Conservation (phyloP, 2,797 vertebrate genomes). For the Sebastes iracundus region DNA sequence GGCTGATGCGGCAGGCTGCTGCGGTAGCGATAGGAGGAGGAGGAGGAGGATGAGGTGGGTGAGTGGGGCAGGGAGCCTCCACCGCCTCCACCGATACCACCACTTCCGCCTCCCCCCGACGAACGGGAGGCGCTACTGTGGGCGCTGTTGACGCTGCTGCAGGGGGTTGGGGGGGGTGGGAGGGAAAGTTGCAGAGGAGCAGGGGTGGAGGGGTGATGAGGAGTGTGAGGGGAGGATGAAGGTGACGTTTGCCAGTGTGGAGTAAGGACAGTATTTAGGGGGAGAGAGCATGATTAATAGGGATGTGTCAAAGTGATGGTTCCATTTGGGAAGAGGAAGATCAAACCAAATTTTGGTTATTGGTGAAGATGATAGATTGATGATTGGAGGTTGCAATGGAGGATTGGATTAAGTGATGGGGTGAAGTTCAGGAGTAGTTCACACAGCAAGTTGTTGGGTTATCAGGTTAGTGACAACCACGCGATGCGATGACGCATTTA, state of each 20-base stretch:
- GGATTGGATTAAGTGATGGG: not conserved
- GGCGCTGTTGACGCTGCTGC: conserved; percentile 92
- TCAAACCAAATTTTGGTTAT: not conserved
- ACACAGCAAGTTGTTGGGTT: conserved; percentile 21
- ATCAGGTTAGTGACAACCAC: conserved; percentile 32
- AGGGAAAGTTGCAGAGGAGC: conserved; percentile 4
- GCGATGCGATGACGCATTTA: not conserved
- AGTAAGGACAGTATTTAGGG: conserved; percentile 3
- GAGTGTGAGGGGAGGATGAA: conserved; percentile 1
- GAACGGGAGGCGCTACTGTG: conserved; percentile 92
- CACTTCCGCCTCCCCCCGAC: conserved; percentile 77
- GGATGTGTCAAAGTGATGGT: not conserved
- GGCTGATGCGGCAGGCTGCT: conserved; percentile 93
- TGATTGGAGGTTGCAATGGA: not conserved
- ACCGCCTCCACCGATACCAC: conserved; percentile 52
- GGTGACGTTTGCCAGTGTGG: conserved; percentile 1
- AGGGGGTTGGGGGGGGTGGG: conserved; percentile 48
- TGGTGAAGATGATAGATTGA: not conserved
- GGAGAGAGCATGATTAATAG: conserved; percentile 10
- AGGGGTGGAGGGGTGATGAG: conserved; percentile 45
- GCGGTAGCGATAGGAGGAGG: conserved; percentile 94
- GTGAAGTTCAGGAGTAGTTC: conserved; percentile 12
- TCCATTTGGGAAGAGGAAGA: not conserved
- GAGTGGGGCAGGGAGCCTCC: conserved; percentile 91
- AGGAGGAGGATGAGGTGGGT: conserved; percentile 88